Evolutionary conservation across 23 tunicate species (phyloP).

Genomic region (Styela clava): DNA sequence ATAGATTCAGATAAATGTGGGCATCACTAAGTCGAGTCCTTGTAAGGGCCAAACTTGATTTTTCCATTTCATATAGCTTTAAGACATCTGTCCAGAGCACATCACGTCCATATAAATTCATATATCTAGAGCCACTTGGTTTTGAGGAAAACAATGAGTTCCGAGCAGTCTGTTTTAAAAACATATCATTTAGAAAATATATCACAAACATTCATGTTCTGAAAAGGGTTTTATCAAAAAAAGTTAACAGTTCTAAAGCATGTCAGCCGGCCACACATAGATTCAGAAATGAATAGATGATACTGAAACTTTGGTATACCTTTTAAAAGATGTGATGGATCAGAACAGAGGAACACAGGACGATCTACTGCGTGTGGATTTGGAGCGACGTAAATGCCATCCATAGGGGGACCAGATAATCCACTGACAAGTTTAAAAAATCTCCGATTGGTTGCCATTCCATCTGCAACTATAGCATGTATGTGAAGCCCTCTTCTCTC

Average conservation of each 20-base stretch:
- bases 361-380: background rate
- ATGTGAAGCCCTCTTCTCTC: background rate
- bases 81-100: background rate
- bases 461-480: background rate
- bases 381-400: background rate
- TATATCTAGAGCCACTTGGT: slow-evolving; percentile 3
- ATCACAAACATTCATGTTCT: background rate
- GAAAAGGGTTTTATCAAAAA: too few relatives aligned
- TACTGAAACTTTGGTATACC: too few relatives aligned
- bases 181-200: background rate
- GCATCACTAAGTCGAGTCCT: too few relatives aligned
- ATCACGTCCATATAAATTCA: background rate
- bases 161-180: too few relatives aligned
- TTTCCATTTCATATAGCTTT: too few relatives aligned
- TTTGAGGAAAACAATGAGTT: background rate
- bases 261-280: too few relatives aligned
- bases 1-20: too few relatives aligned
- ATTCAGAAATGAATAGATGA: too few relatives aligned
- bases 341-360: background rate
- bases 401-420: too few relatives aligned
- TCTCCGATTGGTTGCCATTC: background rate
- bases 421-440: too few relatives aligned
- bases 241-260: too few relatives aligned
- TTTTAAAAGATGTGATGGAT: background rate
- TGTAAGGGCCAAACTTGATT: too few relatives aligned